Evolutionary conservation across 2,888 invertebrate genomes (phyloP).

Genomic region (Heteromyza rotundicornis): DNA sequence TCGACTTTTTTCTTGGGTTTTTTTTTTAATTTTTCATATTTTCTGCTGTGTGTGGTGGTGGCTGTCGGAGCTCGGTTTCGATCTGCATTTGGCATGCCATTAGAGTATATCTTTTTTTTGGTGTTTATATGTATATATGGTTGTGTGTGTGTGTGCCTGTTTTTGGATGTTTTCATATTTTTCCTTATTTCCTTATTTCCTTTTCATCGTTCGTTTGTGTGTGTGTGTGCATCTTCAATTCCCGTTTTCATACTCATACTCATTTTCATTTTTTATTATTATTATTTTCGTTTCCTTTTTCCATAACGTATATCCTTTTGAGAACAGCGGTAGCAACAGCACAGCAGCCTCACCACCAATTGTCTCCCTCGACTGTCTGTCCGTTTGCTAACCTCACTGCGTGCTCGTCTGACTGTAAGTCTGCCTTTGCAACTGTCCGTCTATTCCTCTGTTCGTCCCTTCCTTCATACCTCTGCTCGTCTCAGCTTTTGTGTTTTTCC

Average conservation of each 20-base stretch:
- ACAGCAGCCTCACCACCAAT: no score
- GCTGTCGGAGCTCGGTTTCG: no score
- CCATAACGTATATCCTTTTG: neutral
- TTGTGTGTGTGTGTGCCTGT: neutral
- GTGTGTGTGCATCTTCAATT: neutral
- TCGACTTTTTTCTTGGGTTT: no score
- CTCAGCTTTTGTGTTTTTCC: conserved; percentile 20
- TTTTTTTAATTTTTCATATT: no score
- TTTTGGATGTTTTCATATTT: neutral
- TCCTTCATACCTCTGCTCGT: conserved; percentile 30
- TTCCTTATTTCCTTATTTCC: neutral
- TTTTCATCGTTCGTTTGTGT: no score
- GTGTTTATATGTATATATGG: neutral
- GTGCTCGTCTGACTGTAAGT: neutral
- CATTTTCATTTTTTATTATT: neutral
- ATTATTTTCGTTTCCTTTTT: neutral
- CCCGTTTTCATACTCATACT: neutral
- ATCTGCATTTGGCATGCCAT: no score
- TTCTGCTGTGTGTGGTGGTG: no score
- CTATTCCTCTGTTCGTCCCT: conserved; percentile 32
- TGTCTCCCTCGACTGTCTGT: no score
- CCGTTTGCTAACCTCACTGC: neutral
- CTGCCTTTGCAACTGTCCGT: conserved; percentile 16
- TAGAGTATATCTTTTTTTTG: no score
- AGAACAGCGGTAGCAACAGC: neutral